Evolutionary conservation across 2,113 vertebrate species (phyloP), one percentile per base, ranked within the genome.

Genomic region (Candoia aspera): DNA sequence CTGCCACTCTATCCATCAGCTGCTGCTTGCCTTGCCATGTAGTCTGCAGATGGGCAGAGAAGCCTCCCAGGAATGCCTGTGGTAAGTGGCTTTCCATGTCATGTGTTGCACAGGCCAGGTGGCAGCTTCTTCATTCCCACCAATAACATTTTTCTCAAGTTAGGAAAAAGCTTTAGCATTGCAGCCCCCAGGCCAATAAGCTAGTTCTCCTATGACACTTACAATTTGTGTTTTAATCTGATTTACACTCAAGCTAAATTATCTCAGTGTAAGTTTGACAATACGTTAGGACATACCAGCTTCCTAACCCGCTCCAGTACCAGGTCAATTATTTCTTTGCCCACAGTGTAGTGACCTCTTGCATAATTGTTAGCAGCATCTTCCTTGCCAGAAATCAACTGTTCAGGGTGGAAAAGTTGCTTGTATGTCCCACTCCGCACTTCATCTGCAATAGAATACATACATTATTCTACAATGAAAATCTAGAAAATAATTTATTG

Each of bases 361-460:
- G 98, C 98, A 49, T 98, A 98, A 96, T 98, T 98, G 94, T 98
- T 99, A 59, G 98, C 98, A 58, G 98, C 98, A 93, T 99, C 98
- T 93, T 99, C 98, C 96, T 98, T 98, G 53, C 98, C 98, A 96
- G 98, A 98, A 93, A 99, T 98, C 93, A 99, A 97, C 84, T 98
- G 98, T 87, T 98, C 98, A 6, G 98, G 98, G 93, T 98, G 98
- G 94, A 98, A 99, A 62, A 98, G 98, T 23, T 97, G 96, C 26
- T 85, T 96, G 95, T 98, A 98, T 6, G 91, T 97, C 29, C 98
- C 98, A 64, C 91, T 96, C 86, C 98, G 97, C 55, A 99, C 98
- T 94, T 98, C 97, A 96, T 99, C 98, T 98, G 90, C 2, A 92
- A 86, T 90, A 90, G 91, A 4, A 5, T 4, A 12, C 59, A 55